Base-by-base conservation (phyloP, 2,113 vertebrate genomes). In the Carollia perspicillata region DNA sequence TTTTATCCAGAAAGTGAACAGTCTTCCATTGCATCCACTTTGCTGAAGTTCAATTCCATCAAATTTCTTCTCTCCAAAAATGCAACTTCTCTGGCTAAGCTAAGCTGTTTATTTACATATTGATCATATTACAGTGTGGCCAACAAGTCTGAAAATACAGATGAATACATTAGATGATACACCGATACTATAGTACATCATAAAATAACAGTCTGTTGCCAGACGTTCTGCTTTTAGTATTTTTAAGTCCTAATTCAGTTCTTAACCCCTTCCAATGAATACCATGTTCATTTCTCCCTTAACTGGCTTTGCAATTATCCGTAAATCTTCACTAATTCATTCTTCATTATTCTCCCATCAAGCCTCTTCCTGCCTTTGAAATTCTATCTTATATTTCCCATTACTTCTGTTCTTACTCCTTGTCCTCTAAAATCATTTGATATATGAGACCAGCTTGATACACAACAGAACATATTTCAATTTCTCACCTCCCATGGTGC, bases 281-380 rank as follows among this genome's bases (percentile, higher is more conserved):
- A 66, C 1, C 10, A 84, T 18, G 11, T 87, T 81, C 33, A 40
- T 60, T 77, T 7, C 58, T 51, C 40, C 12, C 22, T 72, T 33
- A 84, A 69, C 3, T 60, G 49, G 9, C 11, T 9, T 74, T 90
- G 33, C 13, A 88, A 90, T 85, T 90, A 90, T 92, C 11, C 6
- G 60, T 8, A 47, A 84, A 91, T 81, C 78, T 90, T 49, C 3
- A 93, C 7, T 8, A 55, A 78, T 86, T 69, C 23, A 88, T 58
- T 84, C 60, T 88, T 81, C 92, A 33, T 92, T 90, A 85, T 79
- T 87, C 58, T 90, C 47, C 26, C 63, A 90, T 58, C 22, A 40
- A 92, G 35, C n/a, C 60, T 95, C 47, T 94, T 89, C 47, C 60
- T 51, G 78, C 22, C 94, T 94, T 96, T 95, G 90, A 96, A 96